phyloP scores from a whole-genome alignment of 92 coral and sea anemone genomes.

The Siderastrea siderea region DNA sequence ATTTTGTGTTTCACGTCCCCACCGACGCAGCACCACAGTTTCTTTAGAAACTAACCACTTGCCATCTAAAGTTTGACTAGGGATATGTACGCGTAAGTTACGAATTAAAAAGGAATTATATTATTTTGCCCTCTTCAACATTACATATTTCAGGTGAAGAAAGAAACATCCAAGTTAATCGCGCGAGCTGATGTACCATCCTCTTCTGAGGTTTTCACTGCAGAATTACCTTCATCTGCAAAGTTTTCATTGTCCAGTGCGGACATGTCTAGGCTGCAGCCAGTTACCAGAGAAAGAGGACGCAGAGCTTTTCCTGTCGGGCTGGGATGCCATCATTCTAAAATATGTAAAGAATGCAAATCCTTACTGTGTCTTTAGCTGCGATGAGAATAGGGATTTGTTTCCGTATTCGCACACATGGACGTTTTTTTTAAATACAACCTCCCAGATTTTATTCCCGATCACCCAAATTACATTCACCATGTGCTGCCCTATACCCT shows the following conservation, averaged over 20 bases:
- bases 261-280: not conserved
- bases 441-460: too few species aligned
- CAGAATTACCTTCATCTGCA: not conserved
- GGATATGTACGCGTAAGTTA: too few species aligned
- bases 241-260: not conserved
- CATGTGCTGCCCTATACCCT: too few species aligned
- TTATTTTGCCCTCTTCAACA: too few species aligned
- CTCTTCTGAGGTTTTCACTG: not conserved
- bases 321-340: not conserved
- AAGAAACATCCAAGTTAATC: not conserved
- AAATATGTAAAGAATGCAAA: not conserved
- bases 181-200: not conserved
- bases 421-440: too few species aligned
- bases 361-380: not conserved
- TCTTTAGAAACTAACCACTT: too few species aligned
- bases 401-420: too few species aligned
- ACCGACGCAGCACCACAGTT: too few species aligned
- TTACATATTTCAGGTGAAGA: not conserved
- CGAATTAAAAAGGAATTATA: too few species aligned
- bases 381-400: not conserved
- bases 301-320: not conserved
- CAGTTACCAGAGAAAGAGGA: not conserved
- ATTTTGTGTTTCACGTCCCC: too few species aligned
- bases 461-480: too few species aligned
- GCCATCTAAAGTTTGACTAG: too few species aligned